phyloP scores from a whole-genome alignment of 2,113 vertebrate species.

The Chelonoidis abingdonii region DNA sequence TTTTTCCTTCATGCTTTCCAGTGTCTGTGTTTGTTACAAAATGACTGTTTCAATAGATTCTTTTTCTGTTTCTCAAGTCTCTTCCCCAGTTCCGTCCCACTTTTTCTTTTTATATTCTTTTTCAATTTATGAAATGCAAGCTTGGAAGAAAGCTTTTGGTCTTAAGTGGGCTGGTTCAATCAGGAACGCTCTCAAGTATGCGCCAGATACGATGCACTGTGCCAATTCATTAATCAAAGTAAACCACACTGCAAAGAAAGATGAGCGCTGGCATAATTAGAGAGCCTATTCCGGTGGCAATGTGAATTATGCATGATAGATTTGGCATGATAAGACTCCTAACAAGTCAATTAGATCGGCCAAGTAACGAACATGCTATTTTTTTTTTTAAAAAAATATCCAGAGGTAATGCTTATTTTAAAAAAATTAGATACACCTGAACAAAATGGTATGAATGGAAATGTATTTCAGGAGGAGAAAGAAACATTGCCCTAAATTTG shows the following conservation, averaged over 20 bases:
- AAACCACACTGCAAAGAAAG: not conserved
- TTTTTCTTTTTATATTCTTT: not conserved
- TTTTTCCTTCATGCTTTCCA: not conserved
- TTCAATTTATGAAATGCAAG: not conserved
- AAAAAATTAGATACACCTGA: not conserved
- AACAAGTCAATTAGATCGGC: not conserved
- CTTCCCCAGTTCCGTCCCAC: not conserved
- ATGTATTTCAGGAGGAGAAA: not conserved
- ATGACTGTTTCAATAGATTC: not conserved
- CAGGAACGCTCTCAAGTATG: not conserved
- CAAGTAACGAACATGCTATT: not conserved
- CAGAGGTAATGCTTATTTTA: not conserved
- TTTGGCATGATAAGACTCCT: constrained; percentile 36
- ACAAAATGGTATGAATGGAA: no score
- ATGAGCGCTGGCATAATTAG: constrained; percentile 26
- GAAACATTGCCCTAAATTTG: not conserved
- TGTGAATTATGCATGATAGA: constrained; percentile 23
- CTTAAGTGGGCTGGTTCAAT: not conserved
- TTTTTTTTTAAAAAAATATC: not conserved
- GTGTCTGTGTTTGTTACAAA: not conserved
- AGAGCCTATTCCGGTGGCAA: constrained; percentile 13
- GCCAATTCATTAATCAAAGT: constrained; percentile 46
- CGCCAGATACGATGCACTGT: not conserved
- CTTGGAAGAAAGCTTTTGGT: not conserved
- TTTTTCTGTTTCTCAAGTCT: not conserved